These are phyloP conservation scores for Arrhopalites spinosus DNA, from an alignment of 2,888 invertebrate genomes.

Conservation along the genomic window DNA sequence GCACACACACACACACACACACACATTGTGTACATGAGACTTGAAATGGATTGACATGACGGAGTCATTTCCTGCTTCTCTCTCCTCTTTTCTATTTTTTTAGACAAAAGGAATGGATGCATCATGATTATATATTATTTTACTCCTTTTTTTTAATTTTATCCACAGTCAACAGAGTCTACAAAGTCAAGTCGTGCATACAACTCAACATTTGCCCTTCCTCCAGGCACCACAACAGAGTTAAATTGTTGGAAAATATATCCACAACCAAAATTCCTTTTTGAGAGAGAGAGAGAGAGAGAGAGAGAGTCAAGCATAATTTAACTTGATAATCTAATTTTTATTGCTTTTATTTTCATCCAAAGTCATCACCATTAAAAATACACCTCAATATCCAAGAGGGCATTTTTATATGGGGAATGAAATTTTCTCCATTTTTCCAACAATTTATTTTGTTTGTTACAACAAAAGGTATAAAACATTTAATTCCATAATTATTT, in stretches of 20 bases:
- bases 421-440: too few relatives aligned
- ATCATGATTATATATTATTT: neutral
- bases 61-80: constrained; percentile 13
- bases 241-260: too few relatives aligned
- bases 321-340: constrained; percentile 9
- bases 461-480: too few relatives aligned
- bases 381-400: too few relatives aligned
- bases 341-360: neutral
- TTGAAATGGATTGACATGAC: constrained; percentile 9
- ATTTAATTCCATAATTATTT: too few relatives aligned
- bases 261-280: too few relatives aligned
- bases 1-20: neutral
- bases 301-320: neutral
- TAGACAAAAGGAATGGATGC: constrained; percentile 4
- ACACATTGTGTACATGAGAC: neutral
- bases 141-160: neutral
- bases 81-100: neutral
- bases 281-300: too few relatives aligned
- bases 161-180: neutral
- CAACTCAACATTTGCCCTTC: constrained; percentile 9
- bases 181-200: constrained; percentile 6
- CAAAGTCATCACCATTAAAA: too few relatives aligned
- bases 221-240: neutral
- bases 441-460: too few relatives aligned
- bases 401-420: too few relatives aligned